These are phyloP conservation scores for Salpingus planirostris DNA, from an alignment of 2,888 invertebrate species.

Conservation along the genomic window DNA sequence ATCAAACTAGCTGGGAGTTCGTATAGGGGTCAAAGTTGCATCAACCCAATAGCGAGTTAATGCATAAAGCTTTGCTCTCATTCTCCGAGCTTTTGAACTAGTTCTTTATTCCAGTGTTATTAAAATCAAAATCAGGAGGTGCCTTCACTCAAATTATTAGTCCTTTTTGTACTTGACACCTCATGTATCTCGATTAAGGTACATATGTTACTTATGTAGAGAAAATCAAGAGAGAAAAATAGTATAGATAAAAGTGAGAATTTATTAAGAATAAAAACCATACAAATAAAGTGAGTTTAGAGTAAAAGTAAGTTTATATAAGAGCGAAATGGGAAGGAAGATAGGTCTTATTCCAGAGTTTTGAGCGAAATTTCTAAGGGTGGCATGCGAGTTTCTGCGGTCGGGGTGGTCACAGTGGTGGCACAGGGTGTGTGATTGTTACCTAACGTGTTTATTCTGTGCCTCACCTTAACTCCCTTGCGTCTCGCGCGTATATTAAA, in stretches of 20 bases:
- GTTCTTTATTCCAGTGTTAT: too few relatives aligned
- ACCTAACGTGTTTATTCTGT: constrained; percentile 28
- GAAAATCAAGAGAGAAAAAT: too few relatives aligned
- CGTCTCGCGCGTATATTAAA: constrained; percentile 64
- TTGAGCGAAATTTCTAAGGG: constrained; percentile 32
- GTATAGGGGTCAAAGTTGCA: too few relatives aligned
- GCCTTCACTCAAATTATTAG: too few relatives aligned
- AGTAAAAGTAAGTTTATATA: constrained; percentile 1
- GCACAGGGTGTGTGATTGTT: constrained; percentile 11
- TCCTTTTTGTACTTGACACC: too few relatives aligned
- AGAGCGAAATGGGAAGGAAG: background rate
- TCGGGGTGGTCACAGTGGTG: constrained; percentile 24
- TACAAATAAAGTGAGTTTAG: background rate
- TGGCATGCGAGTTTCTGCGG: constrained; percentile 34
- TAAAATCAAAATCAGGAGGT: too few relatives aligned
- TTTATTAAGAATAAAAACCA: background rate
- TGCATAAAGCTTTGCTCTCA: too few relatives aligned
- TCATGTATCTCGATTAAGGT: too few relatives aligned
- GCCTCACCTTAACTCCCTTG: constrained; percentile 36
- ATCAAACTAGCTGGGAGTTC: too few relatives aligned
- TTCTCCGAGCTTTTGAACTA: too few relatives aligned
- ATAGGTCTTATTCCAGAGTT: constrained; percentile 23
- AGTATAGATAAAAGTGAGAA: background rate
- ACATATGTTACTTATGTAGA: too few relatives aligned
- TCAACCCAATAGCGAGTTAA: too few relatives aligned